Conservation (phyloP, 2,113 vertebrate species). For the Tautogolabrus adspersus region DNA sequence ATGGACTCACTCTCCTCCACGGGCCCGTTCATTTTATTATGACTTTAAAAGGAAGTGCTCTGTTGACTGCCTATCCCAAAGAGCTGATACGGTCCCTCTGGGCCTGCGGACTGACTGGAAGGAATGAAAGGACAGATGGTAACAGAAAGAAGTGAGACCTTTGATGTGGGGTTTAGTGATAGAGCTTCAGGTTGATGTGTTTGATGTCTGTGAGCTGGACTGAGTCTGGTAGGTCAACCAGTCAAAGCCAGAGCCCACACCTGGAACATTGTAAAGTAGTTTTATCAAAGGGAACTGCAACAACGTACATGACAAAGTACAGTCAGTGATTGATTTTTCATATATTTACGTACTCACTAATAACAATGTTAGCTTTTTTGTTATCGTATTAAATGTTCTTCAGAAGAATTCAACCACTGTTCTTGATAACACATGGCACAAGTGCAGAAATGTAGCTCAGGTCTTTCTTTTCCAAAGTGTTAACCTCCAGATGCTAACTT, state of each 20-base stretch:
- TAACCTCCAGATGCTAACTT: constrained; percentile 44
- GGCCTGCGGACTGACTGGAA: constrained; percentile 38
- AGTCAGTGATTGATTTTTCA: too few relatives aligned
- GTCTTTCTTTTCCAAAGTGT: constrained; percentile 24
- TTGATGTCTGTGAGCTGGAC: constrained; percentile 57
- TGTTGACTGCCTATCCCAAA: constrained; percentile 48
- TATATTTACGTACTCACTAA: too few relatives aligned
- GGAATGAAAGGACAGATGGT: constrained; percentile 66
- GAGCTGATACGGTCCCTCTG: constrained; percentile 44
- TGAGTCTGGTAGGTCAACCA: constrained; percentile 44
- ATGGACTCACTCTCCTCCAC: constrained; percentile 36
- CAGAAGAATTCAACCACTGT: too few relatives aligned
- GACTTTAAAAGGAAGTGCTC: constrained; percentile 58
- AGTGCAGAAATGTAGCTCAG: neutral
- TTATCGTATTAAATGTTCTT: too few relatives aligned
- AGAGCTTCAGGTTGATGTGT: constrained; percentile 47
- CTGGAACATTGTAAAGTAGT: constrained; percentile 32
- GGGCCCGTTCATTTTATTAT: constrained; percentile 40
- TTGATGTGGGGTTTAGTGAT: constrained; percentile 61
- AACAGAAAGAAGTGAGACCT: constrained; percentile 45
- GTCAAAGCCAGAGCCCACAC: constrained; percentile 25
- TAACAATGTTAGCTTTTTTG: too few relatives aligned
- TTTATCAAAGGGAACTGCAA: constrained; percentile 13
- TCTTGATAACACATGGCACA: too few relatives aligned
- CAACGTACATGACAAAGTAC: neutral